Conservation (phyloP, 2,888 invertebrate genomes). For the Fissipunctia ypsillon region DNA sequence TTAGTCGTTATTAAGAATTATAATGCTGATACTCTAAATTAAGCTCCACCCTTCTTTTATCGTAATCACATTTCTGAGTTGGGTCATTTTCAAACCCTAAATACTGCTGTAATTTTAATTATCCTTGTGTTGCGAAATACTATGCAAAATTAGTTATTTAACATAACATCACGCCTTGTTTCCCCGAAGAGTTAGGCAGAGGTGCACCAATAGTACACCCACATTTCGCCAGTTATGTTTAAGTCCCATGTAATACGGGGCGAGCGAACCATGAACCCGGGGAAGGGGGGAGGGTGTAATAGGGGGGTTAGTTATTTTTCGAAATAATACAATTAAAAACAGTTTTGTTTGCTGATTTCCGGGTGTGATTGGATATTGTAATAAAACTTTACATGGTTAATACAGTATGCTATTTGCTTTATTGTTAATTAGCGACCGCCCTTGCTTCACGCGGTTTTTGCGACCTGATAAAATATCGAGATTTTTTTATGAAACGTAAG, state of each 20-base stretch:
- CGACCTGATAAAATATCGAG: background rate
- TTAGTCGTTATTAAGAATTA: slow-evolving; percentile 45
- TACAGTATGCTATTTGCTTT: background rate
- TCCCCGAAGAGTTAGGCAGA: too few species aligned
- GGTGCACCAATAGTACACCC: too few species aligned
- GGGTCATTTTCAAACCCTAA: slow-evolving; percentile 40
- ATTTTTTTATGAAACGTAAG: background rate
- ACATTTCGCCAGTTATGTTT: too few species aligned
- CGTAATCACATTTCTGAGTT: slow-evolving; percentile 52
- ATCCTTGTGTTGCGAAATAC: slow-evolving; percentile 8
- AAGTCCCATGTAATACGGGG: too few species aligned
- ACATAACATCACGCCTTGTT: too few species aligned
- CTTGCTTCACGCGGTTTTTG: background rate
- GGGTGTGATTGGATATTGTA: background rate
- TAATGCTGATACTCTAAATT: slow-evolving; percentile 47
- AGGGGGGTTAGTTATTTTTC: too few species aligned
- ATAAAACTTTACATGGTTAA: background rate
- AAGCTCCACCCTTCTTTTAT: slow-evolving; percentile 35
- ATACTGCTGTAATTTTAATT: slow-evolving; percentile 41
- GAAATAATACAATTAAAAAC: background rate
- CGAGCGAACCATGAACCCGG: too few species aligned
- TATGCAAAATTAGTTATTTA: background rate
- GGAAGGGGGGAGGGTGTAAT: too few species aligned
- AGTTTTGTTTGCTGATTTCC: background rate
- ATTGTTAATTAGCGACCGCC: background rate